Base-by-base conservation (phyloP, 2,888 invertebrate genomes). In the Ennomos fuscantarius region DNA sequence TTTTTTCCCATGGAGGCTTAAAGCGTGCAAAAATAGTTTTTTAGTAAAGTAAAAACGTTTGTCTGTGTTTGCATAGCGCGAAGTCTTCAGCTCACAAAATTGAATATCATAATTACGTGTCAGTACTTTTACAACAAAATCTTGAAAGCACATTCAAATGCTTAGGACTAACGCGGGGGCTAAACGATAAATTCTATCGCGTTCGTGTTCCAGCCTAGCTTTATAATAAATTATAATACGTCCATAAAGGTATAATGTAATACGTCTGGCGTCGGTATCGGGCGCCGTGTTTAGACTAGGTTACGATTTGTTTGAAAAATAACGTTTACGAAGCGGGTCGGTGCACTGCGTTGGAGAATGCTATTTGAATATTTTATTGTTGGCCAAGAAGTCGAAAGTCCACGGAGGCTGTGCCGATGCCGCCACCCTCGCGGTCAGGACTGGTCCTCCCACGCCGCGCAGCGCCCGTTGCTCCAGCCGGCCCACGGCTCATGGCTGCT, bases 391-490 rank as follows among this genome's bases (percentile, higher is more conserved):
- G 72, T 69, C 60, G 68, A 60, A 49, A 63, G 53, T 54, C 10
- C 9, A 32, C 41, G 39, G 36, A 11, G 49, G 41, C 12, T 34
- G 9, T 24, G 43, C 55, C 32, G 9, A 44, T 32, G 31, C 33
- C 43, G 39, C 66, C 65, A 65, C 71, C 66, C 66, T 69, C 60
- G 53, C 55, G 52, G 11, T 8, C 51, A 43, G 24, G 71, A 70
- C 83, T 41, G 67, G 83, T 82, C 68, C 83, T 65, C 83, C 83
- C 81, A 84, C 83, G 74, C 76, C 34, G 8, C 45, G 39, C 57
- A 40, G 40, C 43, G 54, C 43, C 60, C 33, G 34, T 32, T 0
- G 40, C 37, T 12, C 39, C 13, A 2, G 45, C 44, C 70, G 48
- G 56, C 66, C 63, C 65, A 64, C 65, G 49, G 46, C 49, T 45